These are phyloP conservation scores for Hemibagrus guttatus DNA, from an alignment of 2,797 vertebrate species.

Conservation along the genomic window DNA sequence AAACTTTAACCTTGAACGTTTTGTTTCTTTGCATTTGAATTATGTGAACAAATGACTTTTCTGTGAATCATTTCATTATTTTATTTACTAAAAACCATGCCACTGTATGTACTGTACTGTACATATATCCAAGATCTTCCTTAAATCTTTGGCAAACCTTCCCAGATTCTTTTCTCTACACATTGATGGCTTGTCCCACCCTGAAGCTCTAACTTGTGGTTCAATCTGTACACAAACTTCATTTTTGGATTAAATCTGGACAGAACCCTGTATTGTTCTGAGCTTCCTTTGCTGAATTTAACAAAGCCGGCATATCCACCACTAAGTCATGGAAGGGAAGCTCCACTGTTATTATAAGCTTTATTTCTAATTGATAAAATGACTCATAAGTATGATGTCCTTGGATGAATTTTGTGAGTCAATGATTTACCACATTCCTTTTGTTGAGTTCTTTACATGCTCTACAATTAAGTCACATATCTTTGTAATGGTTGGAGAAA, in stretches of 20 bases:
- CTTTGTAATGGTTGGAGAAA: background rate
- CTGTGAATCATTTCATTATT: background rate
- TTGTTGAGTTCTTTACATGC: background rate
- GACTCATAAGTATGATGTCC: conserved; percentile 6
- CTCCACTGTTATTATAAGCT: conserved; percentile 18
- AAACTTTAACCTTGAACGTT: background rate
- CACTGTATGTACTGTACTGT: too few species aligned
- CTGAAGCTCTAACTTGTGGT: background rate
- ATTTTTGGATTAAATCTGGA: background rate
- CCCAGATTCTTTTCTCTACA: background rate
- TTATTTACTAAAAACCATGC: background rate
- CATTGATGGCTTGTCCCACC: background rate
- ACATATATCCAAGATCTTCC: background rate
- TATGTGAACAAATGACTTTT: background rate
- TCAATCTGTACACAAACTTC: background rate
- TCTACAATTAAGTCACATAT: background rate
- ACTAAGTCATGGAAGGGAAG: conserved; percentile 1
- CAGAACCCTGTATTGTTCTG: background rate
- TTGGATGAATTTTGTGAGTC: background rate
- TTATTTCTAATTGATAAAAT: conserved; percentile 27
- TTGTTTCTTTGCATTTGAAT: background rate
- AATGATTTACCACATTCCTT: background rate
- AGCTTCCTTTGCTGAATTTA: background rate
- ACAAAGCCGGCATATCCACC: background rate
- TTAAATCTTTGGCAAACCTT: background rate